A percentile compares a stretch with the other conserved stretches of the same genome.
Conservation (phyloP, 2,888 invertebrate species). For the Leptarthrus brevirostris region DNA sequence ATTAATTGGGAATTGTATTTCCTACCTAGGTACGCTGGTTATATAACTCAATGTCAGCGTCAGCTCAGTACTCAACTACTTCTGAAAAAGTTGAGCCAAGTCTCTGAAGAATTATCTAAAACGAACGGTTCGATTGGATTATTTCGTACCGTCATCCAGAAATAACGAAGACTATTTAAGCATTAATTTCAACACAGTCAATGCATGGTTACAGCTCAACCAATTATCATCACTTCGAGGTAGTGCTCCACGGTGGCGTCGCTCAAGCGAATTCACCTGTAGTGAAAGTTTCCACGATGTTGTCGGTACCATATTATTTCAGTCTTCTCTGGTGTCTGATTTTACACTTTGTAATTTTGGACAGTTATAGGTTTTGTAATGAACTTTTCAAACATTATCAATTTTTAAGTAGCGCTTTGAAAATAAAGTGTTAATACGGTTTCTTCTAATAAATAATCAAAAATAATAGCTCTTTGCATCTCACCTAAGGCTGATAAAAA, state of each 20-base stretch:
- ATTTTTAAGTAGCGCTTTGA: no score
- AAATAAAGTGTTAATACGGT: no score
- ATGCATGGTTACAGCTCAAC: not conserved
- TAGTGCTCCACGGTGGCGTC: not conserved
- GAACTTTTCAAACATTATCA: no score
- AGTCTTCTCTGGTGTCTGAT: not conserved
- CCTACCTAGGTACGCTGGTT: not conserved
- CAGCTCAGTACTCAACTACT: not conserved
- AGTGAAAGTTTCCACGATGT: not conserved
- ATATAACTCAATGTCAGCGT: not conserved
- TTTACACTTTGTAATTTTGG: not conserved
- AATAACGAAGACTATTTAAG: not conserved
- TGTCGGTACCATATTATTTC: not conserved
- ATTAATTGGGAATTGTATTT: no score
- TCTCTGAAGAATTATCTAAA: not conserved
- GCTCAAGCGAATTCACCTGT: not conserved
- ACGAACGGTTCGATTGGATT: not conserved
- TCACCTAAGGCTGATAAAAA: no score
- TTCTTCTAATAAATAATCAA: no score
- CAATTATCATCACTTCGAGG: not conserved
- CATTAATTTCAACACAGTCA: not conserved
- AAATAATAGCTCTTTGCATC: no score
- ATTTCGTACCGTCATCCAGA: conserved; percentile 3
- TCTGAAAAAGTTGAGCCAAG: not conserved
- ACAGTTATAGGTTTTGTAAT: no score